Evolutionary conservation across 2,888 invertebrate species (phyloP).

Genomic region (Meiosimyza decipiens): DNA sequence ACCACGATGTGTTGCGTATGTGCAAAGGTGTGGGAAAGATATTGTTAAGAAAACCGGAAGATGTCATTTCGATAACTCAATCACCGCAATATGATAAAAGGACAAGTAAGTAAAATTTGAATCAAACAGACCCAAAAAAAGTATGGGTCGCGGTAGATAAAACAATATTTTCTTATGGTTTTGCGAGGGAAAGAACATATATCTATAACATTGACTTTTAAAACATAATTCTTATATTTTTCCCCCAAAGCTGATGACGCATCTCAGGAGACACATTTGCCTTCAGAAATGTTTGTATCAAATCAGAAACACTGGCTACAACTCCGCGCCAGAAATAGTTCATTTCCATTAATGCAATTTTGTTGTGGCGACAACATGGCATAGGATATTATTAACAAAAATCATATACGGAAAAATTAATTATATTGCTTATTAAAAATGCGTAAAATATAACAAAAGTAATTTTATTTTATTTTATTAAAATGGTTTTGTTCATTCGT

Average conservation of each 20-base stretch:
- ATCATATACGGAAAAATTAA: neutral
- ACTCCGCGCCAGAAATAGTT: constrained; percentile 70
- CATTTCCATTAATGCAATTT: constrained; percentile 49
- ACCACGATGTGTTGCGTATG: constrained; percentile 70
- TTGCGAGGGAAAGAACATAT: neutral
- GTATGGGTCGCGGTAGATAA: too few species aligned
- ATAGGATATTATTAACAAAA: constrained; percentile 15
- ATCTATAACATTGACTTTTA: constrained; percentile 2
- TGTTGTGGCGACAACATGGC: constrained; percentile 20
- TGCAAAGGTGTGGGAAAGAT: constrained; percentile 89
- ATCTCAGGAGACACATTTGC: constrained; percentile 74
- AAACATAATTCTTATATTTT: constrained; percentile 43
- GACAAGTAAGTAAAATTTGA: constrained; percentile 37
- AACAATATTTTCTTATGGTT: too few species aligned
- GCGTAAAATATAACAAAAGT: neutral
- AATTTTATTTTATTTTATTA: constrained; percentile 1
- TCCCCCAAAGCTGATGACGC: constrained; percentile 62
- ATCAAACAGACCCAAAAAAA: too few species aligned
- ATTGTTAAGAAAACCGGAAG: constrained; percentile 82
- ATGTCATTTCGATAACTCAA: constrained; percentile 81
- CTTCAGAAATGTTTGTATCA: constrained; percentile 93
- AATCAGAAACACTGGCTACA: constrained; percentile 91
- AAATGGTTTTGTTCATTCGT: neutral
- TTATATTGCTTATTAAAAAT: neutral
- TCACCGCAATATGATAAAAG: constrained; percentile 58